Evolutionary conservation across 2,888 invertebrate genomes (phyloP).

Genomic region (Apamea monoglypha): DNA sequence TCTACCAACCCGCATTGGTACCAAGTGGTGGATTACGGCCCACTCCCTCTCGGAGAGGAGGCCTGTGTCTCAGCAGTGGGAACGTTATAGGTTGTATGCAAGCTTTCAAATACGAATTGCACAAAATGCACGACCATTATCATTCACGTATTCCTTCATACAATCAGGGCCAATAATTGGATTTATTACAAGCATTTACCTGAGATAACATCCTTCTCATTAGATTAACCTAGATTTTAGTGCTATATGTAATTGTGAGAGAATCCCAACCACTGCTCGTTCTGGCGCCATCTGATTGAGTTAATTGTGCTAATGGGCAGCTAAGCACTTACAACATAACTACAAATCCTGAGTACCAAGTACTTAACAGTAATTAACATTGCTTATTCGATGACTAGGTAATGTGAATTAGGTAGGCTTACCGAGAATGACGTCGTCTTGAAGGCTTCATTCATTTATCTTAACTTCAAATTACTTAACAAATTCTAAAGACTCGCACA

Average conservation of each 20-base stretch:
- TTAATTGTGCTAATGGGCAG: constrained; percentile 59
- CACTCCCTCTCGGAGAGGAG: neutral
- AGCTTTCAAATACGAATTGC: neutral
- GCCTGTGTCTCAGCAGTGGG: neutral
- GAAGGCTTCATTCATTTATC: constrained; percentile 5
- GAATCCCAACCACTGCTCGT: constrained; percentile 39
- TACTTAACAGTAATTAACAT: constrained; percentile 53
- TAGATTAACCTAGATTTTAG: constrained; percentile 20
- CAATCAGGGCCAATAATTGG: neutral
- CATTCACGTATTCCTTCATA: neutral
- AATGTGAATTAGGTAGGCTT: constrained; percentile 16
- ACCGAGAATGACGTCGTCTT: constrained; percentile 9
- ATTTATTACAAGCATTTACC: neutral
- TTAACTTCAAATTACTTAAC: neutral
- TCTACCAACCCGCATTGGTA: neutral
- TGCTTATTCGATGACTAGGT: constrained; percentile 38
- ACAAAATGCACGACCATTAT: neutral
- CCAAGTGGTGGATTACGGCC: neutral
- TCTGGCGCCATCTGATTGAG: constrained; percentile 55
- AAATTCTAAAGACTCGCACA: neutral
- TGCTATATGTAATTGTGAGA: constrained; percentile 27
- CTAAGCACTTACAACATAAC: constrained; percentile 56
- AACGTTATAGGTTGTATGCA: neutral
- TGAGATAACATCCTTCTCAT: constrained; percentile 12
- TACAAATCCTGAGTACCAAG: constrained; percentile 47